Evolutionary conservation across 2,113 vertebrate species (phyloP), one percentile per base, ranked within the genome.

Genomic region (Pachypanchax playfairii): DNA sequence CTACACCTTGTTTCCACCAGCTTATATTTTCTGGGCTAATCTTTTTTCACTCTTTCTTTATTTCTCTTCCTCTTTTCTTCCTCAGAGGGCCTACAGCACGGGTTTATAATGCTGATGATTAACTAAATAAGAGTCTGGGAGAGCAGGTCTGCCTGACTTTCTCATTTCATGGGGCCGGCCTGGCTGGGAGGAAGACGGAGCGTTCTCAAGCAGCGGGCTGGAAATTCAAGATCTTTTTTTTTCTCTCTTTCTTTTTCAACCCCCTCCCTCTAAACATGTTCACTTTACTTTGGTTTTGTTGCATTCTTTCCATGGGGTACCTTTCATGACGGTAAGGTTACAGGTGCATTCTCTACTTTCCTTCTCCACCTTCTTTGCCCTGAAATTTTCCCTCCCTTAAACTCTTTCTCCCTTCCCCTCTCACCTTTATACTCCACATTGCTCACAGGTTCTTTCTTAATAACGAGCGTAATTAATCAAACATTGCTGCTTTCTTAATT

Each of bases 91-190:
- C 89, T 85, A 88, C 88, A 85, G 90, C 87, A 75, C 84, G 87
- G 91, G 93, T 91, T 91, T 90, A 91, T 91, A 92, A 90, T 87
- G 93, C 93, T 94, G 95, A 95, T 95, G 92, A 95, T 96, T 94
- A 95, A 95, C 94, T 93, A 92, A 93, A 90, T 91, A 91, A 41
- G 89, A 92, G 91, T 93, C 93, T 92, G 91, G 93, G 91, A 72
- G 91, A 93, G 92, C 90, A 85, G 89, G 86, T 89, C 87, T 72
- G 84, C 90, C 92, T 82, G 82, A 88, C 92, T 91, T 94, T 93
- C 94, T 89, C 91, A 91, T 94, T 94, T 92, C 92, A 90, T 87
- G 92, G 91, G 91, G 91, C 91, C 93, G 90, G 88, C 85, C 79
- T 61, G 77, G 90, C 84, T 86, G 41, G 69, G 88, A 89, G 88